A percentile compares a stretch with the other conserved stretches of the same genome.
Conservation (phyloP, 2,797 vertebrate genomes). For the Delichon dasypus region DNA sequence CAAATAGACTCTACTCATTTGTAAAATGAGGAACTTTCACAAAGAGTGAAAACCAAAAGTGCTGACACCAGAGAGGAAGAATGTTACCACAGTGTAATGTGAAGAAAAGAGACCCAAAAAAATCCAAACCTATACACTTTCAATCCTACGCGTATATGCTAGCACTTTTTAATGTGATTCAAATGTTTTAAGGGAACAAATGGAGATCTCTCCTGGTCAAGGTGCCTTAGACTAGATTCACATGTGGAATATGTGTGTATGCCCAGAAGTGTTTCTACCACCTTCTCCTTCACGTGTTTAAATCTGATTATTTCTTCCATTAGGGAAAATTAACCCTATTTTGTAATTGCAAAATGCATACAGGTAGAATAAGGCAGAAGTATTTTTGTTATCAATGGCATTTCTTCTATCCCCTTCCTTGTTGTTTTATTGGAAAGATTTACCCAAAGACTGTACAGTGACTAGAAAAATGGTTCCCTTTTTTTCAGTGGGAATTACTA, state of each 20-base stretch:
- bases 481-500: neutral
- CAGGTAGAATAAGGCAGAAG: neutral
- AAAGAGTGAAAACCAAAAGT: conserved; percentile 77
- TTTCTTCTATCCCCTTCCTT: neutral
- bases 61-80: conserved; percentile 66
- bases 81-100: conserved; percentile 50
- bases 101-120: conserved; percentile 32
- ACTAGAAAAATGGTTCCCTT: neutral
- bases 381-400: neutral
- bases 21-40: conserved; percentile 78
- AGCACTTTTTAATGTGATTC: neutral
- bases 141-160: neutral
- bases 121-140: neutral
- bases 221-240: neutral
- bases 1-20: conserved; percentile 65
- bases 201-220: neutral
- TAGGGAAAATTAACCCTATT: neutral
- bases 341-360: neutral
- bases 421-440: neutral
- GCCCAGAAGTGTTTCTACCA: neutral
- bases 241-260: neutral
- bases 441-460: neutral
- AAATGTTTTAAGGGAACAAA: neutral
- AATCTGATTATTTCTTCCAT: neutral
- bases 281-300: conserved; percentile 1